Conservation (phyloP, 2,797 vertebrate species). For the Glossophaga mutica region DNA sequence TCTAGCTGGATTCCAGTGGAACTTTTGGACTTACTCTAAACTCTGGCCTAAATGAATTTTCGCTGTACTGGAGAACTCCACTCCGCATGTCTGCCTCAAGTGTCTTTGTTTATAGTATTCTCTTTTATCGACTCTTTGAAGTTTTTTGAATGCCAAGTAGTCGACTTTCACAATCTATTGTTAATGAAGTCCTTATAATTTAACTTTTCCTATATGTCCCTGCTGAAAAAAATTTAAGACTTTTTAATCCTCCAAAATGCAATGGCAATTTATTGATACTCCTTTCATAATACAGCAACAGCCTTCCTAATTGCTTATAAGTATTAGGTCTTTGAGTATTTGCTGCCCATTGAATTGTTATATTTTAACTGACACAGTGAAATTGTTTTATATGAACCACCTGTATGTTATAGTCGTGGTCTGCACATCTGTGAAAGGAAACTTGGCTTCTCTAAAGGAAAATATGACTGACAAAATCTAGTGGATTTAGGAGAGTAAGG, state of each 20-base stretch:
- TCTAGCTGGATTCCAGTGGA: background rate
- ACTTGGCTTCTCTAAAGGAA: background rate
- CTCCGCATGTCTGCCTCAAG: background rate
- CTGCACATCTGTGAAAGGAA: background rate
- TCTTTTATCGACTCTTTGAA: background rate
- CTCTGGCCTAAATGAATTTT: background rate
- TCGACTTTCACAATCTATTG: background rate
- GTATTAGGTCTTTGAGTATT: background rate
- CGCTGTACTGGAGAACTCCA: accelerated
- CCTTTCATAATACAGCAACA: background rate
- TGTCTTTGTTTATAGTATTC: background rate
- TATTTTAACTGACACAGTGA: background rate
- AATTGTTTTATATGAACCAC: background rate
- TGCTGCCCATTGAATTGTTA: background rate
- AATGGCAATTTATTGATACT: background rate
- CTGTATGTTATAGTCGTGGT: background rate
- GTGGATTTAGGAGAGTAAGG: background rate
- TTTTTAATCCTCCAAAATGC: background rate
- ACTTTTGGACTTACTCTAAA: background rate
- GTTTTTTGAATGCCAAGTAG: background rate
- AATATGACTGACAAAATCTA: background rate
- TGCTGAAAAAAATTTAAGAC: accelerated
- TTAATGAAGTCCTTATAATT: background rate
- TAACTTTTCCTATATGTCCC: background rate
- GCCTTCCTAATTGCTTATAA: background rate